These are phyloP conservation scores for Drosophila suzukii DNA, from an alignment of 1,140 invertebrate species.

Conservation along the genomic window DNA sequence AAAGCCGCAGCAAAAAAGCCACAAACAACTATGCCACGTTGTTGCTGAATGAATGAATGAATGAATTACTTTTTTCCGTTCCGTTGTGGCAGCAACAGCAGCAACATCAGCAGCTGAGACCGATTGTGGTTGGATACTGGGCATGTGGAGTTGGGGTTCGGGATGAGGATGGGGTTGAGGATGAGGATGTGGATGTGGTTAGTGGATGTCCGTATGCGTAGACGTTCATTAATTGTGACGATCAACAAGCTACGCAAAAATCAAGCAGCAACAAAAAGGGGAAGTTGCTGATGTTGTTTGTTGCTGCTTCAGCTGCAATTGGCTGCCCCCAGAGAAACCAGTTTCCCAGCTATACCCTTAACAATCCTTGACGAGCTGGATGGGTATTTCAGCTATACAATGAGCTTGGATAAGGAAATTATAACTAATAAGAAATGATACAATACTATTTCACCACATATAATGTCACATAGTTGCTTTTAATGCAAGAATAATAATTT, in stretches of 20 bases:
- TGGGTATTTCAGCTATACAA: background rate
- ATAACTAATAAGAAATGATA: background rate
- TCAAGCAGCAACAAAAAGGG: constrained; percentile 49
- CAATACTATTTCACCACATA: too few relatives aligned
- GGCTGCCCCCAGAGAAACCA: constrained; percentile 58
- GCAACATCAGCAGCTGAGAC: constrained; percentile 49
- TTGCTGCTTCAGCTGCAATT: constrained; percentile 62
- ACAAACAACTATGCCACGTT: constrained; percentile 51
- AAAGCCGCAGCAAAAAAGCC: constrained; percentile 40
- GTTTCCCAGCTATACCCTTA: constrained; percentile 37
- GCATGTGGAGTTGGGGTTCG: constrained; percentile 43
- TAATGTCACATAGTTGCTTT: too few relatives aligned
- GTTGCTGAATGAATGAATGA: constrained; percentile 65
- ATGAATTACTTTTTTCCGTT: constrained; percentile 82
- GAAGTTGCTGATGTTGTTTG: constrained; percentile 39
- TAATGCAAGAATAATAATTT: too few relatives aligned
- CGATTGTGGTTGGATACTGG: constrained; percentile 41
- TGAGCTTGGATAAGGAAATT: background rate
- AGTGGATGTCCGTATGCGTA: constrained; percentile 79
- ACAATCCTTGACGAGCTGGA: constrained; percentile 3
- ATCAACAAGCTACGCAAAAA: constrained; percentile 82
- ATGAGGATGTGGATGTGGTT: constrained; percentile 70
- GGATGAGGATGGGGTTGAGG: constrained; percentile 29
- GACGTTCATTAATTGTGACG: constrained; percentile 82
- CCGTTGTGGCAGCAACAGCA: constrained; percentile 49